Conservation (phyloP, 2,888 invertebrate genomes). For the Phlogophora meticulosa region DNA sequence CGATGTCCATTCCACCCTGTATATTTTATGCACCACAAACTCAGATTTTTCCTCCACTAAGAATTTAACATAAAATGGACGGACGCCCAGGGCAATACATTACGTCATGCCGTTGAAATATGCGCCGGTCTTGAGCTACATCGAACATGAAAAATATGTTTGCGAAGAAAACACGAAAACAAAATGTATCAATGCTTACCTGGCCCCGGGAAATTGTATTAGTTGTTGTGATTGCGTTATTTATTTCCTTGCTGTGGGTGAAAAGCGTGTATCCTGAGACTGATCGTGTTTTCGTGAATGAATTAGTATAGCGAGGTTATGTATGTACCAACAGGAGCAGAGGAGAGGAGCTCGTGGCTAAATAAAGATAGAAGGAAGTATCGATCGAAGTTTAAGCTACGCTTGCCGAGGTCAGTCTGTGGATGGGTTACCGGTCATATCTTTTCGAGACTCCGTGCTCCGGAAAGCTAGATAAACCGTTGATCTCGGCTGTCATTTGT, state of each 20-base stretch:
- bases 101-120: conserved; percentile 43
- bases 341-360: too few relatives aligned
- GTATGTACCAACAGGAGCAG: too few relatives aligned
- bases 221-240: conserved; percentile 40
- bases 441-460: too few relatives aligned
- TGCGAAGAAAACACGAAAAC: conserved; percentile 52
- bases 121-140: conserved; percentile 35
- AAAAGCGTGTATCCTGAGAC: neutral
- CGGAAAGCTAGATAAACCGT: too few relatives aligned
- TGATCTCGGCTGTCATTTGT: too few relatives aligned
- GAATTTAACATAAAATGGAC: conserved; percentile 49
- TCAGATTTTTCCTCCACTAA: conserved; percentile 27
- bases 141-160: conserved; percentile 57
- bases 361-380: too few relatives aligned
- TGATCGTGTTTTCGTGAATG: neutral
- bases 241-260: conserved; percentile 14
- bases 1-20: conserved; percentile 21
- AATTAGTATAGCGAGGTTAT: neutral
- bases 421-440: too few relatives aligned
- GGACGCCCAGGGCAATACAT: conserved; percentile 31
- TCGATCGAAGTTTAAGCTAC: too few relatives aligned
- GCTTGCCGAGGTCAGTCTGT: too few relatives aligned
- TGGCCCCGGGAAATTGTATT: conserved; percentile 34
- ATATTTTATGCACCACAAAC: conserved; percentile 9
- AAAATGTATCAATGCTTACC: conserved; percentile 43